Base-by-base conservation (phyloP, 2,113 vertebrate genomes). In the Hemicordylus capensis region DNA sequence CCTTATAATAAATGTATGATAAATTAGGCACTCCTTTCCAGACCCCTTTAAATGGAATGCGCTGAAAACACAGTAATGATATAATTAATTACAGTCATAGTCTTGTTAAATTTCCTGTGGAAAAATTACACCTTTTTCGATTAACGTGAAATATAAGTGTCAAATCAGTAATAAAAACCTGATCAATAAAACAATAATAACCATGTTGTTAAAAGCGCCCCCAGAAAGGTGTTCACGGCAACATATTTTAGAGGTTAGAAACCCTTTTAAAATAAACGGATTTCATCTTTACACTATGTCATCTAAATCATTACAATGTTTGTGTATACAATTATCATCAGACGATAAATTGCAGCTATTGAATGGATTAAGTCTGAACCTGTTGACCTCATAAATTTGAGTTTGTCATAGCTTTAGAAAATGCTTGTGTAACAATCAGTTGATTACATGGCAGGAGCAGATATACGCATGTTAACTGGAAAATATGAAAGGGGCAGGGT, bases 281-380 rank as follows among this genome's bases (percentile, higher is more conserved):
- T 99, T 99, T 99, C 98, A 99, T 99, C 99, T 98, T 98, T 98
- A 97, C 97, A 98, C 98, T 95, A 2, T 98, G 99, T 98, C 98
- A 98, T 97, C 97, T 99, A 99, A 99, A 99, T 99, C 99, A 99
- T 97, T 96, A 96, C 97, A 98, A 98, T 99, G 99, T 99, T 99
- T 99, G 98, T 99, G 98, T 99, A 99, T 99, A 99, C 98, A 99
- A 99, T 99, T 99, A 99, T 98, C 99, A 99, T 99, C 98, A 98
- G 98, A 97, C 97, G 96, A 99, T 99, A 99, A 99, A 99, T 99
- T 98, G 97, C 93, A 93, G 97, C 97, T 95, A 97, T 97, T 97
- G 97, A 98, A 98, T 98, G 98, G 98, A 99, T 99, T 98, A 98
- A 96, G 96, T 97, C 97, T 94, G 97, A 96, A 97, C 97, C 95